A percentile compares a stretch with the other conserved stretches of the same genome.
Conservation (phyloP, 2,888 invertebrate species). For the Rhynchonema sp. region DNA sequence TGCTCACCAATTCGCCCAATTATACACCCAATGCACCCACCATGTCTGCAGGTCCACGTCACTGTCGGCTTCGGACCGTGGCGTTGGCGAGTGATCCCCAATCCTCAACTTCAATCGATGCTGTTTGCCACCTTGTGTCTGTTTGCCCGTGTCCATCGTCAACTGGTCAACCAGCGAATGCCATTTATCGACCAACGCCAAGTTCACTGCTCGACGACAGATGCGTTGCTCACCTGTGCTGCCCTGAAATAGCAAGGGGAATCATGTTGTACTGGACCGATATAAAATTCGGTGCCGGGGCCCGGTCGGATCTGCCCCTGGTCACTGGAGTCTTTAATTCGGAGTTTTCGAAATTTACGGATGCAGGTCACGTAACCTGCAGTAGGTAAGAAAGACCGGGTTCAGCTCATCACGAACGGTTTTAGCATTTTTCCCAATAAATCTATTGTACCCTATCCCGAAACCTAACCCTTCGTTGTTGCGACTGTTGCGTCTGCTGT, state of each 20-base stretch:
- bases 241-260: neutral
- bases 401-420: too few species aligned
- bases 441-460: too few species aligned
- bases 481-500: neutral
- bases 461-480: neutral
- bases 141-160: neutral
- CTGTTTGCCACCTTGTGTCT: neutral
- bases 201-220: constrained; percentile 1
- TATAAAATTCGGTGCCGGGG: too few species aligned
- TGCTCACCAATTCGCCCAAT: too few species aligned
- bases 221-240: neutral
- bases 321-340: too few species aligned
- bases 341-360: too few species aligned
- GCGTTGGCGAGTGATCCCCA: neutral
- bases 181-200: constrained; percentile 5
- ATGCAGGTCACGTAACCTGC: too few species aligned
- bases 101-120: neutral
- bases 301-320: neutral
- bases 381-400: too few species aligned
- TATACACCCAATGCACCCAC: too few species aligned
- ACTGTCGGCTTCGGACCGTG: neutral
- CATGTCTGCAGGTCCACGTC: neutral
- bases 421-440: too few species aligned
- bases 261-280: too few species aligned
- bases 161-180: constrained; percentile 4